Evolutionary conservation across 2,888 invertebrate genomes (phyloP), one percentile per base, ranked within the genome.

Genomic region (Melanargia galathea): DNA sequence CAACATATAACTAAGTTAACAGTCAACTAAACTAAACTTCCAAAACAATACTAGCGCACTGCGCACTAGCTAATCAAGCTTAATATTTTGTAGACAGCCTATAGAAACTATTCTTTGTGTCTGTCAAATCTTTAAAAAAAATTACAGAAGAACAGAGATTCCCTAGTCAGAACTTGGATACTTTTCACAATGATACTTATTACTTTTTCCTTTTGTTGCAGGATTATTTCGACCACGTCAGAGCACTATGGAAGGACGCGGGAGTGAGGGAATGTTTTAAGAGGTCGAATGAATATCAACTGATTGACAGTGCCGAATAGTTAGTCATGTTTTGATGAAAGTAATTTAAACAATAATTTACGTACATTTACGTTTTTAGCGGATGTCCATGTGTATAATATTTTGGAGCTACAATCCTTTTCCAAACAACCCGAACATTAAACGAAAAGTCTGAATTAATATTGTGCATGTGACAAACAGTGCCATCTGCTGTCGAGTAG

Each of bases 261-360:
- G 96, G 95, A 0, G 93, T 96, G 2, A 92, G 94, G 75, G 92
- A 94, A 73, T 94, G 95, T 69, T 96, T 93, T 73, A 87, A 88
- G 70, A 87, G 95, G 73, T 94, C 95, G 0, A 95, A 95, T 78
- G 95, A 96, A 80, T 96, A 95, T 76, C 96, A 96, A 75, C 87
- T 96, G 2, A 93, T 96, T 48, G 96, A 96, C 75, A 95, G 96
- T 76, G 95, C 96, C 8, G 95, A 95, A 92, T 95, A 96, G 96
- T 96, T 89, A 94, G 95, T 93, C n/a, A 48, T 38, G 18, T 24
- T 62, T 30, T 46, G 26, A 43, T 55, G 8, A 45, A 45, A 40
- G 24, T 56, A 22, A 56, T 43, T 26, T 56, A n/a, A 43, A 43
- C 5, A 6, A 26, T 38, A n/a, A 40, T 24, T 16, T 22, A 48